phyloP scores from a whole-genome alignment of 1,140 invertebrate species.

The Vanessa atalanta region DNA sequence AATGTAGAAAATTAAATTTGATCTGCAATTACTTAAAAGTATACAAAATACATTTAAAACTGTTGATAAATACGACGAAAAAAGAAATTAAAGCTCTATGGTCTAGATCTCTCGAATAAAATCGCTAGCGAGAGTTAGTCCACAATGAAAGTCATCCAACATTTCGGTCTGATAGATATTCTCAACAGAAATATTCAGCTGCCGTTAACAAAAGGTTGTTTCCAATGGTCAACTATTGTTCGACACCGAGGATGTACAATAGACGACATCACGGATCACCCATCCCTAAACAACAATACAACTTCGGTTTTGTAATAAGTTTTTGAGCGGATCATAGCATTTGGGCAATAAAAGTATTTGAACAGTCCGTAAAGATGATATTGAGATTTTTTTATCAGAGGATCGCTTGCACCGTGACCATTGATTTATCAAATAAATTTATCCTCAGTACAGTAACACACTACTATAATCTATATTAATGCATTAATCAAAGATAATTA shows the following conservation, averaged over 20 bases:
- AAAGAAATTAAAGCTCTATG: conserved; percentile 16
- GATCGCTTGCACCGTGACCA: background rate
- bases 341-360: conserved; percentile 52
- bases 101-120: conserved; percentile 25
- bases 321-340: conserved; percentile 55
- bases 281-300: conserved; percentile 63
- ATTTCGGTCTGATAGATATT: conserved; percentile 58
- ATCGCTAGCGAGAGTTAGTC: conserved; percentile 18
- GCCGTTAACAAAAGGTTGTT: conserved; percentile 61
- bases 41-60: background rate
- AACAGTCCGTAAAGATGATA: conserved; percentile 20
- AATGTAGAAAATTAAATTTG: background rate
- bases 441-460: background rate
- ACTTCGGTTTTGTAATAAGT: conserved; percentile 59
- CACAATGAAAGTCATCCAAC: conserved; percentile 43
- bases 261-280: conserved; percentile 65
- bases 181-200: conserved; percentile 73
- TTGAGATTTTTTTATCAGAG: conserved; percentile 36
- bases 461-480: background rate
- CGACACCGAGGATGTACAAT: conserved; percentile 60
- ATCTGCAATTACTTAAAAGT: background rate
- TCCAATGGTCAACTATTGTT: conserved; percentile 75
- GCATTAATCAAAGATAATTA: background rate
- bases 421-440: conserved; percentile 12
- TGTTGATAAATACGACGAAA: background rate